phyloP scores from a whole-genome alignment of 1,140 invertebrate species.

The Aphelenchoides besseyi region DNA sequence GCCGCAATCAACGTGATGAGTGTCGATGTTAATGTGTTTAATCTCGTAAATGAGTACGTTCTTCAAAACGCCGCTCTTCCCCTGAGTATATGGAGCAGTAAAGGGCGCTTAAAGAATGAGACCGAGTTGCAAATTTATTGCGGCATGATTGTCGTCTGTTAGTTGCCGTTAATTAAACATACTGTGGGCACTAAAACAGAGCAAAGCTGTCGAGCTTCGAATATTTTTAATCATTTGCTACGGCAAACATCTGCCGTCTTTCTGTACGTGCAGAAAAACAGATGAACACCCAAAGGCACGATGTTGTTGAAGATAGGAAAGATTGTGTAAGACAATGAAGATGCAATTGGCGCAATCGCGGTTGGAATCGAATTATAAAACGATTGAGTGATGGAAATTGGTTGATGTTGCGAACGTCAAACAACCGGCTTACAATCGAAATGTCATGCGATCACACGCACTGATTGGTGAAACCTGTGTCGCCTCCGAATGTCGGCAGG shows the following conservation, averaged over 20 bases:
- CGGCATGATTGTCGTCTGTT: slow-evolving; percentile 13
- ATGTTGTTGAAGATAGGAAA: too few species aligned
- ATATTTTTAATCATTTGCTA: not conserved
- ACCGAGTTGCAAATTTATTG: not conserved
- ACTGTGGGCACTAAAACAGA: not conserved
- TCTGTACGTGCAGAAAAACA: not conserved
- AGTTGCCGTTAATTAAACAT: slow-evolving; percentile 8
- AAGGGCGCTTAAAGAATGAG: not conserved
- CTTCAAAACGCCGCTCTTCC: not conserved
- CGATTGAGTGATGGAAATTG: not conserved
- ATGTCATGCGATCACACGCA: not conserved
- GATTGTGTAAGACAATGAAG: not conserved
- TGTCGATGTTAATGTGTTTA: not conserved
- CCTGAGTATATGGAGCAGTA: not conserved
- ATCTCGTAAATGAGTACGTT: not conserved
- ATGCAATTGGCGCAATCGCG: not conserved
- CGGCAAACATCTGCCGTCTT: slow-evolving; percentile 2
- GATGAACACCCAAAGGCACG: not conserved
- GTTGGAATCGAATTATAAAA: not conserved
- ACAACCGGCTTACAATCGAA: not conserved
- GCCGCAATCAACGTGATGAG: not conserved
- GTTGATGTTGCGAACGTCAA: not conserved
- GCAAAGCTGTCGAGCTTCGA: not conserved
- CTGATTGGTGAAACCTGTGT: not conserved
- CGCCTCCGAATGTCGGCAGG: not conserved